These are phyloP conservation scores for Sinocyclocheilus anshuiensis DNA, from an alignment of 2,113 vertebrate species.

Conservation along the genomic window DNA sequence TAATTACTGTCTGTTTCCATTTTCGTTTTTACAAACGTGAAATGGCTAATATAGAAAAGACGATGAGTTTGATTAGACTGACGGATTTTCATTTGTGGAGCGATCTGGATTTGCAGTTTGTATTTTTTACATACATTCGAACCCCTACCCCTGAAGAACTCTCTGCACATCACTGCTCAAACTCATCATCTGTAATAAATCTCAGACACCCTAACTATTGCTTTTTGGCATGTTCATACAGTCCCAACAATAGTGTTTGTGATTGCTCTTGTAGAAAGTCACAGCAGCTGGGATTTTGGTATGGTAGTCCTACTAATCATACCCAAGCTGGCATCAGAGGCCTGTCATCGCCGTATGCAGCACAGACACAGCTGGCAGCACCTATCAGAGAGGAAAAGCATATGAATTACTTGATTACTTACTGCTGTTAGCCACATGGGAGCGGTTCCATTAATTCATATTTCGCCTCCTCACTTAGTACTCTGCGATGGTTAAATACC, in stretches of 20 bases:
- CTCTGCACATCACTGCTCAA: too few relatives aligned
- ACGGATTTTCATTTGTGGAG: too few relatives aligned
- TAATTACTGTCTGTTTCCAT: too few relatives aligned
- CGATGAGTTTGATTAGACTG: too few relatives aligned
- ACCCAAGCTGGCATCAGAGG: constrained; percentile 22
- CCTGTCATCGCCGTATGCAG: constrained; percentile 25
- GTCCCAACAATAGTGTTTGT: constrained; percentile 31
- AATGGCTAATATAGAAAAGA: too few relatives aligned
- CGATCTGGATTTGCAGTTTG: too few relatives aligned
- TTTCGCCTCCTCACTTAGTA: constrained; percentile 37
- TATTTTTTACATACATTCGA: too few relatives aligned
- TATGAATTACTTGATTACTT: constrained; percentile 58
- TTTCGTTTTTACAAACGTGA: too few relatives aligned
- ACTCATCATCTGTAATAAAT: too few relatives aligned
- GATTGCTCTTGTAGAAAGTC: constrained; percentile 27
- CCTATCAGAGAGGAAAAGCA: constrained; percentile 47
- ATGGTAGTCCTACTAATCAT: constrained; percentile 27
- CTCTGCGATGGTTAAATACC: constrained; percentile 43
- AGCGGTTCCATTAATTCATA: constrained; percentile 55
- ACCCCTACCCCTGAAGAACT: too few relatives aligned
- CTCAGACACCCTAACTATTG: too few relatives aligned
- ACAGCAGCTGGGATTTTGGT: constrained; percentile 30
- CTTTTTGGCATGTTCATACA: constrained; percentile 21
- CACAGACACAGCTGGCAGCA: constrained; percentile 50
- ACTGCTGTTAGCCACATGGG: constrained; percentile 49